These are phyloP conservation scores for Autographa gamma DNA, from an alignment of 2,888 invertebrate species.

Conservation along the genomic window DNA sequence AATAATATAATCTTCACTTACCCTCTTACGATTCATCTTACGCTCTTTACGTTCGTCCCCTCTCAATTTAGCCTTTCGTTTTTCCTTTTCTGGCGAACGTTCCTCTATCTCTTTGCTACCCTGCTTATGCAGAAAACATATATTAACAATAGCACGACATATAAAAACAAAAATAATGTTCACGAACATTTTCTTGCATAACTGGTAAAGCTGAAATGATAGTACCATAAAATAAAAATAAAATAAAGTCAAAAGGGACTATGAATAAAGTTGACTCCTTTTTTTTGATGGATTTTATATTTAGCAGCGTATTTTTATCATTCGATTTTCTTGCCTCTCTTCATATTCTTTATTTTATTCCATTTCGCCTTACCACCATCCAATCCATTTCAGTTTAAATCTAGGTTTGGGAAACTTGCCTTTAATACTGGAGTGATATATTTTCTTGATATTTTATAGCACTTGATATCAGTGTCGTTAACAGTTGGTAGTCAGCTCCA, in stretches of 20 bases:
- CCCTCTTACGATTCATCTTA: conserved; percentile 94
- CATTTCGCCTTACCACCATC: background rate
- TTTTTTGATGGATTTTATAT: conserved; percentile 13
- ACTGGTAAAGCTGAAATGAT: conserved; percentile 29
- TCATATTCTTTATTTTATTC: background rate
- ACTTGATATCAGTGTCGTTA: background rate
- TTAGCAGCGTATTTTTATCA: conserved; percentile 6
- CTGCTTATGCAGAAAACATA: conserved; percentile 82
- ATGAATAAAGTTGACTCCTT: conserved; percentile 68
- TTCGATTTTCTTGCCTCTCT: conserved; percentile 1
- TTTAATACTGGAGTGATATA: background rate
- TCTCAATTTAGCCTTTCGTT: conserved; percentile 90
- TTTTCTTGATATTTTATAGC: background rate
- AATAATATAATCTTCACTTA: conserved; percentile 73
- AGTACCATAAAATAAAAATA: conserved; percentile 25
- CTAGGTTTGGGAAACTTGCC: background rate
- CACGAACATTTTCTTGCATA: conserved; percentile 16
- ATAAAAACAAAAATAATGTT: conserved; percentile 7
- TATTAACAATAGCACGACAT: conserved; percentile 48
- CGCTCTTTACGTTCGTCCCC: conserved; percentile 92
- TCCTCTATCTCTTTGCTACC: conserved; percentile 89
- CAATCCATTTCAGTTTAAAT: background rate
- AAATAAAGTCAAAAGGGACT: conserved; percentile 74
- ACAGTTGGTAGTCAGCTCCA: background rate
- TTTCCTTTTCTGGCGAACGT: conserved; percentile 91